Evolutionary conservation across 2,113 vertebrate genomes (phyloP).

Genomic region (Menura novaehollandiae): DNA sequence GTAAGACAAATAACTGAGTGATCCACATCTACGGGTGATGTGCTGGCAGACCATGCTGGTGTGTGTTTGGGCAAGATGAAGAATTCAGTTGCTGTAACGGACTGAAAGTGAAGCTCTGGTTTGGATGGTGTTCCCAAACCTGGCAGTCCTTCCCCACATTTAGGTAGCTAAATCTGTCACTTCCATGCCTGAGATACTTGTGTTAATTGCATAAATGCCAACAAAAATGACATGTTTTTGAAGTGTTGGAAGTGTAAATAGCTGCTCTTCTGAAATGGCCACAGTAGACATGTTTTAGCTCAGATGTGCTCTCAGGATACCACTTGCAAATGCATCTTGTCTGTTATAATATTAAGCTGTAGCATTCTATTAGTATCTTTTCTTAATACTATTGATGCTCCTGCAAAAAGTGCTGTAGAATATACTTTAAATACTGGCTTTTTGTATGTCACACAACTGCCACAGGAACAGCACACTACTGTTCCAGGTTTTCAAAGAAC

Average conservation of each 20-base stretch:
- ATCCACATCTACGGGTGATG: accelerated
- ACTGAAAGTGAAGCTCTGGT: background rate
- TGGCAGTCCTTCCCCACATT: background rate
- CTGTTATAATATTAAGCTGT: background rate
- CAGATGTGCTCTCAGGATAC: accelerated
- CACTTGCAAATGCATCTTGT: background rate
- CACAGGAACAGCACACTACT: background rate
- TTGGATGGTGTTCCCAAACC: background rate
- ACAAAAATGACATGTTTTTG: background rate
- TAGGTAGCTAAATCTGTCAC: background rate
- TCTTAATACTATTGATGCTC: background rate
- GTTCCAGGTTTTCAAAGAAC: conserved; percentile 17
- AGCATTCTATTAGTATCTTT: background rate
- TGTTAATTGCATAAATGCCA: background rate
- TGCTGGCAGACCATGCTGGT: accelerated
- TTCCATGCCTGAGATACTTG: background rate
- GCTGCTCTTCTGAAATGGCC: background rate
- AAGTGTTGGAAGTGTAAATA: background rate
- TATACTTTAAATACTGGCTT: conserved; percentile 5
- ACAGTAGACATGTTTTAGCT: background rate
- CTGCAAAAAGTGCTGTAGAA: background rate
- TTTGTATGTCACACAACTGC: background rate
- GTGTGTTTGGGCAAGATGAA: background rate
- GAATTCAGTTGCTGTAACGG: background rate
- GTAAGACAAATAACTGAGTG: background rate